These are phyloP conservation scores for Rhizoglyphus robini DNA, from an alignment of 1,140 invertebrate species.

Conservation along the genomic window DNA sequence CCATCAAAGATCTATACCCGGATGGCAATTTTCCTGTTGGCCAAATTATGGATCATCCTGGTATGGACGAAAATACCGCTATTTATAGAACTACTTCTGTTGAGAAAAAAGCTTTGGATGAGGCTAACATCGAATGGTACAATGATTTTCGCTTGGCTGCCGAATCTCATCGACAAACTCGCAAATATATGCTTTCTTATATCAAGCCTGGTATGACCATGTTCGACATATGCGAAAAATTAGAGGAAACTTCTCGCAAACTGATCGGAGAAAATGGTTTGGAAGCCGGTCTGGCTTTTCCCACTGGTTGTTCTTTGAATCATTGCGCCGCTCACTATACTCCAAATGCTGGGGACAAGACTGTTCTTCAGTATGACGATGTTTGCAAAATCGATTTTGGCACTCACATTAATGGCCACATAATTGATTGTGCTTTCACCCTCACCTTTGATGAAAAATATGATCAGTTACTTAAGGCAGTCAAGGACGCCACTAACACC, in stretches of 20 bases:
- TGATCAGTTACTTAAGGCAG: slow-evolving; percentile 85
- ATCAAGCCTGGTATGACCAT: slow-evolving; percentile 98
- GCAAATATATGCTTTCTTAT: slow-evolving; percentile 72
- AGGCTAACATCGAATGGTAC: slow-evolving; percentile 59
- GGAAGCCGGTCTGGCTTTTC: slow-evolving; percentile 92
- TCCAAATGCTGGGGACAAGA: slow-evolving; percentile 92
- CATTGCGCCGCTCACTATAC: slow-evolving; percentile 99
- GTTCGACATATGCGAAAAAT: slow-evolving; percentile 93
- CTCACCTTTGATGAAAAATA: slow-evolving; percentile 92
- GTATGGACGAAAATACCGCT: slow-evolving; percentile 46
- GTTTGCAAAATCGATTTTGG: slow-evolving; percentile 99
- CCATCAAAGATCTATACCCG: slow-evolving; percentile 67
- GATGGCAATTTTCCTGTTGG: slow-evolving; percentile 50
- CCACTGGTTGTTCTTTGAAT: slow-evolving; percentile 95
- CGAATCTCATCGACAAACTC: slow-evolving; percentile 89
- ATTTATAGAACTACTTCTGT: slow-evolving; percentile 74
- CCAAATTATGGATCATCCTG: slow-evolving; percentile 36
- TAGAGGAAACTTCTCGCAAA: slow-evolving; percentile 77
- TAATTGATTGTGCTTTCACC: slow-evolving; percentile 98
- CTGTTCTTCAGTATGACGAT: slow-evolving; percentile 87
- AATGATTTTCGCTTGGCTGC: slow-evolving; percentile 88
- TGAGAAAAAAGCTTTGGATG: slow-evolving; percentile 59
- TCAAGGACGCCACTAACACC: slow-evolving; percentile 93
- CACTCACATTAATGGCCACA: slow-evolving; percentile 92
- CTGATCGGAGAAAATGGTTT: slow-evolving; percentile 90